Evolutionary conservation across 2,797 vertebrate species (phyloP).

Genomic region (Premnoplex brunnescens): DNA sequence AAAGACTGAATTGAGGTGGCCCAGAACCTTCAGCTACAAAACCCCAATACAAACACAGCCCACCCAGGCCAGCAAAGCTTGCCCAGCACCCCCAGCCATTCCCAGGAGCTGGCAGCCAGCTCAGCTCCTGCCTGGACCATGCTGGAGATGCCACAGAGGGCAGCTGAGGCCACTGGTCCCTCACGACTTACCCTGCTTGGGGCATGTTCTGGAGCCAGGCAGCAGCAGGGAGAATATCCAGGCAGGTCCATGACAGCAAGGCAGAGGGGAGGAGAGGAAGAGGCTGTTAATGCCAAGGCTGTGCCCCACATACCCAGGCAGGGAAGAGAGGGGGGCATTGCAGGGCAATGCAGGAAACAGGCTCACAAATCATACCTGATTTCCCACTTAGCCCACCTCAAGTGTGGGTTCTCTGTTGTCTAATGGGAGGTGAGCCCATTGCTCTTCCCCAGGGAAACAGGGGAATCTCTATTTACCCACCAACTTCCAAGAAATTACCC

Average conservation of each 20-base stretch:
- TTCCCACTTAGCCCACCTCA: not conserved
- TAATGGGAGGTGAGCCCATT: not conserved
- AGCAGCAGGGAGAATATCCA: fast-evolving
- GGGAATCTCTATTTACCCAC: not conserved
- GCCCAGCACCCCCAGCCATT: not conserved
- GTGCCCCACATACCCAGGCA: not conserved
- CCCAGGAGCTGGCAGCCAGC: not conserved
- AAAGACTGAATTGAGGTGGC: not conserved
- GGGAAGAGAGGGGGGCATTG: not conserved
- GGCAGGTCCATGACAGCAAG: not conserved
- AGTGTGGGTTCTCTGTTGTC: not conserved
- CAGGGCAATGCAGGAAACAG: not conserved
- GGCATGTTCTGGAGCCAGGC: not conserved
- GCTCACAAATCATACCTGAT: not conserved
- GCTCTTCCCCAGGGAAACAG: not conserved
- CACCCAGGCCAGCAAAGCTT: not conserved
- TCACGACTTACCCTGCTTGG: slow-evolving; percentile 3
- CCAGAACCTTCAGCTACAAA: not conserved
- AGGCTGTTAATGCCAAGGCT: not conserved
- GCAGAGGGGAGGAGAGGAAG: not conserved
- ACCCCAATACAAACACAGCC: not conserved
- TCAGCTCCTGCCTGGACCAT: not conserved
- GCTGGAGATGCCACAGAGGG: not conserved
- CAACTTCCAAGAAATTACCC: not conserved
- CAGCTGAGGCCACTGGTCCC: not conserved